Base-by-base conservation (phyloP, 92 coral and sea anemone species). In the Actinostola sp. region DNA sequence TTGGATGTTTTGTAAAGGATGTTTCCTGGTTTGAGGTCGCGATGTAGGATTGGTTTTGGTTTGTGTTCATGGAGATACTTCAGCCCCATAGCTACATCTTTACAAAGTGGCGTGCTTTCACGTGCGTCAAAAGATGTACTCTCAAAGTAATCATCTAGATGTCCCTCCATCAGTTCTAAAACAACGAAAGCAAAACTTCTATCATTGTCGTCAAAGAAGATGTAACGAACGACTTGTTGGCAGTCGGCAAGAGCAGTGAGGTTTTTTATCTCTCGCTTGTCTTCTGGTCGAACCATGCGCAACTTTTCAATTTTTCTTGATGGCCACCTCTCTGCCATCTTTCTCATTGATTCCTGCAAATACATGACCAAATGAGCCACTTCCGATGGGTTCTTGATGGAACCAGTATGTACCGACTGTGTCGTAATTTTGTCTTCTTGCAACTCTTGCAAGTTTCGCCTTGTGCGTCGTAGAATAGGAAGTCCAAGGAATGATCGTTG, bases 121-220 rank as follows among this genome's bases (percentile, higher is more conserved):
- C 29, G 5, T 8, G 41, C n/a, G 52, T 80, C 75, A 25, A 28
- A 66, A n/a, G 71, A 26, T 13, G 42, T 16, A 19, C 38, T 49
- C 31, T 69, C 74, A 33, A 86, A 17, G 56, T 67, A 75, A n/a
- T 80, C 75, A 8, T 79, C 86, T 16, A 85, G 62, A 9, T 61
- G 66, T 33, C 89, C 89, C 23, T 84, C 89, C 89, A 84, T 80
- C 61, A 85, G 79, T 51, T 85, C 86, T 25, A 85, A 30, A n/a
- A 80, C 66, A 38, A 85, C 49, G 66, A 66, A 80, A 20, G 38
- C 55, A 62, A 64, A 80, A 30, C 28, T 16, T 17, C 27, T 53
- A 24, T 48, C 58, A 7, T 49, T 58, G n/a, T 42, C 54, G 10
- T 1, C 12, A 21, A 48, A 52, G 6, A 12, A 8, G 8, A 76